Conservation (phyloP, 2,888 invertebrate genomes). For the Incurvaria masculella region DNA sequence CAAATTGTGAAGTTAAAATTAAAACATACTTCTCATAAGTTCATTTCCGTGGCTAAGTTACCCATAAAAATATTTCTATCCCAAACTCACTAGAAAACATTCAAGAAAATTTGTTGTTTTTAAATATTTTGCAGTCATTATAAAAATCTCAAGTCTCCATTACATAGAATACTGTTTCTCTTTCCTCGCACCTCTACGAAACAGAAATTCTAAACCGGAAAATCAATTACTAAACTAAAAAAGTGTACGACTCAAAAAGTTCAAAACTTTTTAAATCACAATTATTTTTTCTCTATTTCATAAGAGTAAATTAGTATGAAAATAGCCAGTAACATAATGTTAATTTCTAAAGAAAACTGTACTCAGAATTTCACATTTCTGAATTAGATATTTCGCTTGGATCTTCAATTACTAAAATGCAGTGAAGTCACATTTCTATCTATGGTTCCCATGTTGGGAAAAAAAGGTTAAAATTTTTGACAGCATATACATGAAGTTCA, state of each 20-base stretch:
- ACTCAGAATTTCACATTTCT: too few species aligned
- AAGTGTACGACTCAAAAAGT: slow-evolving; percentile 21
- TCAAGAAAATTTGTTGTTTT: background rate
- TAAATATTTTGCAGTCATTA: slow-evolving; percentile 13
- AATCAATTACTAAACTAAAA: slow-evolving; percentile 10
- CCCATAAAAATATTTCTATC: background rate
- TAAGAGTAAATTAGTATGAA: slow-evolving; percentile 18
- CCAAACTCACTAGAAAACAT: background rate
- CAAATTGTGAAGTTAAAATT: too few species aligned
- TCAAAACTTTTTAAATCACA: slow-evolving; percentile 4
- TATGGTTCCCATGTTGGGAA: too few species aligned
- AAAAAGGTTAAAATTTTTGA: too few species aligned
- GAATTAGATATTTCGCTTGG: too few species aligned
- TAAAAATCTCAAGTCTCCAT: slow-evolving; percentile 13
- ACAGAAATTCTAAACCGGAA: slow-evolving; percentile 3
- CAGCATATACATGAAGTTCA: too few species aligned
- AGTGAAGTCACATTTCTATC: too few species aligned
- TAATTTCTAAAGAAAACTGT: too few species aligned
- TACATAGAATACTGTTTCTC: slow-evolving; percentile 14
- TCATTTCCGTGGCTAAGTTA: slow-evolving; percentile 2
- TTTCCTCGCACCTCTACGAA: slow-evolving; percentile 11
- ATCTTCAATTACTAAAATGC: too few species aligned
- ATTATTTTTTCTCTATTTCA: slow-evolving; percentile 25
- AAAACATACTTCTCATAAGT: too few species aligned
- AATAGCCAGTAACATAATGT: too few species aligned